phyloP scores from a whole-genome alignment of 2,113 vertebrate species.

The Micronisus gabar region DNA sequence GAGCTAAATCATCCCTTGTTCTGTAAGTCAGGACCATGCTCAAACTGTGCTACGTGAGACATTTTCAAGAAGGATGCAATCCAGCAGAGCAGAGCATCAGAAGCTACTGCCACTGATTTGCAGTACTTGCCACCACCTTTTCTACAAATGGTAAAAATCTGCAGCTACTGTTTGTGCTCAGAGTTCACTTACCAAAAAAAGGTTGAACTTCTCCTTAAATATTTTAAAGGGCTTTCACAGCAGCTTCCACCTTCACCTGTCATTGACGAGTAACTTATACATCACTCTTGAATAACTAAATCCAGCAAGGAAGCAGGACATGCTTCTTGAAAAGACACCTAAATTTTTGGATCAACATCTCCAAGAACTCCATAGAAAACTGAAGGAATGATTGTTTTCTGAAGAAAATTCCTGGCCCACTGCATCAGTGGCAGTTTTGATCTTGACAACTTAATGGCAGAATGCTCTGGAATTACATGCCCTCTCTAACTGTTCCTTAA shows the following conservation, averaged over 20 bases:
- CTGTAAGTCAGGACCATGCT: background rate
- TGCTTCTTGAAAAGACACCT: background rate
- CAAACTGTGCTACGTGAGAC: background rate
- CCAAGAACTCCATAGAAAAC: background rate
- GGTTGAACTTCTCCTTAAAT: background rate
- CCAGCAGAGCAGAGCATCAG: background rate
- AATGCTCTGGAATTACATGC: background rate
- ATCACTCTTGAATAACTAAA: background rate
- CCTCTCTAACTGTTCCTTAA: background rate
- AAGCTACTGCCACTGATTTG: background rate
- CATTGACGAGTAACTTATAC: background rate
- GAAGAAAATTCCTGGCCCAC: background rate
- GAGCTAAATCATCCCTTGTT: background rate
- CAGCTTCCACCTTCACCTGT: background rate
- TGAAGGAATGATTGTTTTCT: background rate
- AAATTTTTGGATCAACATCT: background rate
- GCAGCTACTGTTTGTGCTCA: background rate
- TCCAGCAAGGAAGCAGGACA: background rate
- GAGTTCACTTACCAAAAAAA: background rate
- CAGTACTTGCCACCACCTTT: background rate
- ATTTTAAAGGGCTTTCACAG: background rate
- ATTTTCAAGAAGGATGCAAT: background rate
- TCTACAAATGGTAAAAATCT: background rate
- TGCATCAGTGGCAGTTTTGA: background rate
- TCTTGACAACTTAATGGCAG: background rate